A percentile compares a stretch with the other conserved stretches of the same genome.
phyloP scores from a whole-genome alignment of 2,797 vertebrate species.

The Pangasius mekongensis region DNA sequence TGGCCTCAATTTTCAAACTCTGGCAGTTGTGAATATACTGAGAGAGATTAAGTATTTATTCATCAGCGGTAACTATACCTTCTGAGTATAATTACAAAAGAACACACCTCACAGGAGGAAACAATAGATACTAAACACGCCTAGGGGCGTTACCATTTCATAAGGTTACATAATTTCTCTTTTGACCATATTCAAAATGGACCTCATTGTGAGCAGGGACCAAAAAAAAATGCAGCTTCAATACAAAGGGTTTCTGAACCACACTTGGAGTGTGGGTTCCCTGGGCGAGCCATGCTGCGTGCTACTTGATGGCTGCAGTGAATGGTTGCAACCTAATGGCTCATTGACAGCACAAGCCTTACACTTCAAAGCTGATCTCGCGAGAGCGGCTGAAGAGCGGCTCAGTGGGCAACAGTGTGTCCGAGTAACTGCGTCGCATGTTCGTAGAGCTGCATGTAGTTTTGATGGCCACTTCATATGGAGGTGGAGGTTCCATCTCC shows the following conservation, averaged over 20 bases:
- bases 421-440: slow-evolving; percentile 79
- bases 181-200: background rate
- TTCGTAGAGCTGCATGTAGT: slow-evolving; percentile 80
- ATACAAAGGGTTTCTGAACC: background rate
- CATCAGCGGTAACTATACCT: background rate
- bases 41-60: background rate
- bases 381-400: slow-evolving; percentile 78
- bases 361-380: slow-evolving; percentile 84
- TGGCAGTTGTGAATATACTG: background rate
- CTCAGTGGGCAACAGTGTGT: slow-evolving; percentile 77
- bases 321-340: background rate
- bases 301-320: background rate
- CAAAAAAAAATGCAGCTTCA: background rate
- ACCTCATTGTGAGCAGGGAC: background rate
- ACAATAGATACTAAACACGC: background rate
- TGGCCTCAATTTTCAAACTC: background rate
- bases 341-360: slow-evolving; percentile 44
- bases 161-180: background rate
- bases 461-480: slow-evolving; percentile 83
- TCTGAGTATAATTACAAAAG: background rate
- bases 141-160: background rate
- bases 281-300: background rate
- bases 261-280: background rate
- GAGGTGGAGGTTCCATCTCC: slow-evolving; percentile 73
- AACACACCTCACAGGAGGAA: background rate